These are phyloP conservation scores for Morinoia aosen DNA, from an alignment of 2,888 invertebrate genomes.

Conservation along the genomic window DNA sequence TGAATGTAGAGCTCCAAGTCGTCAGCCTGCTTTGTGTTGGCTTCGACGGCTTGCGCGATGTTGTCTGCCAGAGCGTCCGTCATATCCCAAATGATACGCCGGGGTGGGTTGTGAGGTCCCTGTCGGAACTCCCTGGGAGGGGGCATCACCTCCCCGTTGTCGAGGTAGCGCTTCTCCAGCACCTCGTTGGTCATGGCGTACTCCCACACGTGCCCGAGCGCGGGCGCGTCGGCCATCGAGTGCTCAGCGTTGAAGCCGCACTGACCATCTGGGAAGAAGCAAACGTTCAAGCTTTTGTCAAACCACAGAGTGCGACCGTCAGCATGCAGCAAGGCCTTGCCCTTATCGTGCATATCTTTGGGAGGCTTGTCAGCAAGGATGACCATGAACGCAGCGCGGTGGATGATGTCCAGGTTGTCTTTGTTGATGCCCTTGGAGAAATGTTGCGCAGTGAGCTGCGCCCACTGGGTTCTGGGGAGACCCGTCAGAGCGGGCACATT, in stretches of 20 bases:
- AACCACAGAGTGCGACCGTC: conserved; percentile 72
- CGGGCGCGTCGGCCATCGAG: conserved; percentile 74
- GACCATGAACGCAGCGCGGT: conserved; percentile 73
- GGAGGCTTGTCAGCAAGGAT: conserved; percentile 70
- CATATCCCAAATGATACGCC: conserved; percentile 71
- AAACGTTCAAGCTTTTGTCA: conserved; percentile 73
- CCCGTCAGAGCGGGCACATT: conserved; percentile 72
- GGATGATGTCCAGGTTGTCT: conserved; percentile 72
- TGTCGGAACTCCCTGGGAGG: conserved; percentile 70
- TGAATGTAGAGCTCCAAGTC: conserved; percentile 72
- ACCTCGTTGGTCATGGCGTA: conserved; percentile 72
- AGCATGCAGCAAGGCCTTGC: conserved; percentile 72
- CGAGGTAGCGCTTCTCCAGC: conserved; percentile 71
- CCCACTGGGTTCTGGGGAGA: conserved; percentile 73
- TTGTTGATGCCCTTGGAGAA: conserved; percentile 72
- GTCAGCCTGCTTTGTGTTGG: conserved; percentile 71
- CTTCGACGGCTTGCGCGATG: conserved; percentile 69
- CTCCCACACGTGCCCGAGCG: conserved; percentile 73
- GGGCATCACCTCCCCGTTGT: conserved; percentile 71
- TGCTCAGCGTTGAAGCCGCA: conserved; percentile 74
- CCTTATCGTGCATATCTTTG: conserved; percentile 70
- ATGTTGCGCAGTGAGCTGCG: conserved; percentile 71
- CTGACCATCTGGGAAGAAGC: conserved; percentile 73
- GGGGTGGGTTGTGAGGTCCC: conserved; percentile 69
- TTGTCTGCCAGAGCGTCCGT: conserved; percentile 69